Conservation (phyloP, 1,140 invertebrate species). For the Drosophila oshimai region DNA sequence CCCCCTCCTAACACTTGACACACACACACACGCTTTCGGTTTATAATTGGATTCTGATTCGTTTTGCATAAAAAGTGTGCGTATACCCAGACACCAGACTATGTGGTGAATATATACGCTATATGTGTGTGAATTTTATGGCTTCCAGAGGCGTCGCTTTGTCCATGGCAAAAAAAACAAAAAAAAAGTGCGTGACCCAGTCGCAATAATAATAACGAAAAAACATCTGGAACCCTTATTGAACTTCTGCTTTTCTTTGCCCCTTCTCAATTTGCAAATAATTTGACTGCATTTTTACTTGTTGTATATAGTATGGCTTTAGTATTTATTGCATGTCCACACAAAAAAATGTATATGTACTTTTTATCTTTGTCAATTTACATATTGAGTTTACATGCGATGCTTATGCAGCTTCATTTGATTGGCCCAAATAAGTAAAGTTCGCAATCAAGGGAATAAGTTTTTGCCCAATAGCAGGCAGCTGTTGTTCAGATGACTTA, state of each 20-base stretch:
- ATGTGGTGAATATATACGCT: conserved; percentile 3
- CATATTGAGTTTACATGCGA: conserved; percentile 39
- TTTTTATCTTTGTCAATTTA: conserved; percentile 24
- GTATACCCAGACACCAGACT: conserved; percentile 42
- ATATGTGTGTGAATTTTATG: conserved; percentile 16
- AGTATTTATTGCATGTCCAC: conserved; percentile 39
- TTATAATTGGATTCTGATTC: conserved; percentile 62
- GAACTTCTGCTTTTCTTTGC: not conserved
- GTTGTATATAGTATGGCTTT: conserved; percentile 17
- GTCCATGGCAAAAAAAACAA: not conserved
- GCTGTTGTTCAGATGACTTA: conserved; percentile 15
- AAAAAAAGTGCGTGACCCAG: conserved; percentile 12
- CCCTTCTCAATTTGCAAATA: conserved; percentile 24
- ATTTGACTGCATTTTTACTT: conserved; percentile 42
- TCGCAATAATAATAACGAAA: conserved; percentile 7
- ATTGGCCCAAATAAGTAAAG: conserved; percentile 34
- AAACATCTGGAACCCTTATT: conserved; percentile 12
- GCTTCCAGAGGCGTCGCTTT: conserved; percentile 38
- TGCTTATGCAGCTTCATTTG: conserved; percentile 52
- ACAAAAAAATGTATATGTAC: not conserved
- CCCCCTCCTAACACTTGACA: not conserved
- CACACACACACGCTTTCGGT: conserved; percentile 25
- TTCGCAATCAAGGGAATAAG: not conserved
- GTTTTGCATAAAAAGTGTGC: conserved; percentile 55
- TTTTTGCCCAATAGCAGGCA: not conserved